A percentile compares a stretch with the other conserved stretches of the same genome.
Evolutionary conservation across 2,797 vertebrate species (phyloP).

Genomic region (Poeciliopsis gracilis): DNA sequence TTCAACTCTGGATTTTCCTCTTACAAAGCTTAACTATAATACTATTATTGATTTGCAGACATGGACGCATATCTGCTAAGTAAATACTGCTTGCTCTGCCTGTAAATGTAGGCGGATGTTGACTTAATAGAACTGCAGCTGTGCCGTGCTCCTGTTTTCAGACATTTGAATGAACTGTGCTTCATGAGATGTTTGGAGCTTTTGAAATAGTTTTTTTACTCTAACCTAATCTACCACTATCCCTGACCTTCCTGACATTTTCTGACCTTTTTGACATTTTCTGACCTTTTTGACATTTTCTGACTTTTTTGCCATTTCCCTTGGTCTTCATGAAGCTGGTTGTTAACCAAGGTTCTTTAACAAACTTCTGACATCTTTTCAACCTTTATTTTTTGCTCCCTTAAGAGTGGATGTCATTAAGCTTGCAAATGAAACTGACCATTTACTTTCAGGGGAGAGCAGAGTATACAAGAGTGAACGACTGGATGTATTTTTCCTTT

Average conservation of each 20-base stretch:
- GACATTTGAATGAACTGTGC: background rate
- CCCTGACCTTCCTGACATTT: background rate
- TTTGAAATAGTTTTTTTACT: background rate
- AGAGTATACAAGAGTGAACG: background rate
- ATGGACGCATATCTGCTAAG: background rate
- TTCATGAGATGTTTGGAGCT: background rate
- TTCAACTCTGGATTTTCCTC: background rate
- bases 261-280: no score
- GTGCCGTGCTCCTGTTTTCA: no score
- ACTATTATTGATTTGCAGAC: background rate
- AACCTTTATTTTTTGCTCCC: background rate
- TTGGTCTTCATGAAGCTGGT: background rate
- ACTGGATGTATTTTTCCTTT: conserved; percentile 2
- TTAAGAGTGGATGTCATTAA: background rate
- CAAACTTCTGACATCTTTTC: background rate
- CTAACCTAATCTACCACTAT: background rate
- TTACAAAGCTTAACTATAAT: background rate
- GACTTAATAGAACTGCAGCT: background rate
- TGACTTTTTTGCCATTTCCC: no score
- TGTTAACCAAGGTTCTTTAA: background rate
- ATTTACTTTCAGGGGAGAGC: conserved; percentile 4
- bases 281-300: no score
- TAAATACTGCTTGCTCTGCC: background rate
- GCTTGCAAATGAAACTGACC: background rate
- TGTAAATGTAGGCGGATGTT: background rate